phyloP scores from a whole-genome alignment of 2,113 vertebrate species.

The Ibidorhyncha struthersii region DNA sequence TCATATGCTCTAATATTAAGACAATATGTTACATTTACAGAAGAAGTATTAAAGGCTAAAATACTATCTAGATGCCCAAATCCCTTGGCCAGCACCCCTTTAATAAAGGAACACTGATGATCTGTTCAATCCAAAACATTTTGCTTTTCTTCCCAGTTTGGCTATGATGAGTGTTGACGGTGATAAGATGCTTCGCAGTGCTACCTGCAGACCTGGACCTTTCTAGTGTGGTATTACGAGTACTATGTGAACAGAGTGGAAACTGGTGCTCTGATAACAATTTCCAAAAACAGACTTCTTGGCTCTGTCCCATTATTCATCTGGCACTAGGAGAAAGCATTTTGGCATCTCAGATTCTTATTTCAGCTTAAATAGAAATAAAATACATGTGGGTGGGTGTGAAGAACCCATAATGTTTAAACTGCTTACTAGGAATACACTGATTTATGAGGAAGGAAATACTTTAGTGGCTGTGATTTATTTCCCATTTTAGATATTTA shows the following conservation, averaged over 20 bases:
- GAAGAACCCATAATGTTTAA: background rate
- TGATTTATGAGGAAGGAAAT: background rate
- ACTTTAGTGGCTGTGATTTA: background rate
- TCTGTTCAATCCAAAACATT: background rate
- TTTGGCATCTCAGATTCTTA: background rate
- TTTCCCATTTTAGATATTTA: background rate
- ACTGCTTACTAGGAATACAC: background rate
- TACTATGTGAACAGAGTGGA: background rate
- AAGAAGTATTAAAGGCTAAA: background rate
- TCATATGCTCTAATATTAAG: background rate
- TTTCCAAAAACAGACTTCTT: background rate
- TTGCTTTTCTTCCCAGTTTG: background rate
- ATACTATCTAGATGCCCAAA: background rate
- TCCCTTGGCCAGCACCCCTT: background rate
- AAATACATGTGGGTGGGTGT: background rate
- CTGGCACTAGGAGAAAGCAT: background rate
- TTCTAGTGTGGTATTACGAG: background rate
- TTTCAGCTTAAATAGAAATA: background rate
- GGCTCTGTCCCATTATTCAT: background rate
- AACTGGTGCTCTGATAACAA: background rate
- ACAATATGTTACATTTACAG: background rate
- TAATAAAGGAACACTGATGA: background rate
- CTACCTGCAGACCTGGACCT: background rate
- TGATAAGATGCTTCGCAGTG: background rate
- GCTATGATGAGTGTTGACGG: background rate